Evolutionary conservation across 2,888 invertebrate genomes (phyloP).

Genomic region (Stenchaetothrips biformis): DNA sequence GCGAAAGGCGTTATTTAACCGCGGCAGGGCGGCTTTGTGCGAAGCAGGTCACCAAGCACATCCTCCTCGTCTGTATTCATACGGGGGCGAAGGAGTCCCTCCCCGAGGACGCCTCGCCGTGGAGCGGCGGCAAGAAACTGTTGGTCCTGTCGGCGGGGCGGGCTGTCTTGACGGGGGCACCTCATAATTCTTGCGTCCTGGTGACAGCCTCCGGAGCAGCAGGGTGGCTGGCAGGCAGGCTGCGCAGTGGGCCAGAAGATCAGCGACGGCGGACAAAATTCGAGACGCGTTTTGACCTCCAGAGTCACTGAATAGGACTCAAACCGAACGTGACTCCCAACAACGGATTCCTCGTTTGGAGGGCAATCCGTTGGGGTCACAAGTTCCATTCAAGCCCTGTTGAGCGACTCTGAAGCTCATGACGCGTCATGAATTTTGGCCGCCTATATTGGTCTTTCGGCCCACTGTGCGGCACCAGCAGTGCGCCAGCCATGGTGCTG

Average conservation of each 20-base stretch:
- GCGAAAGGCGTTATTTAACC: not conserved
- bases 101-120: not conserved
- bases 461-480: too few relatives aligned
- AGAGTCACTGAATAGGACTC: too few relatives aligned
- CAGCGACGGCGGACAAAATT: not conserved
- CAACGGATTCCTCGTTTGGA: too few relatives aligned
- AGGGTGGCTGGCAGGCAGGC: not conserved
- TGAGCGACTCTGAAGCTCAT: too few relatives aligned
- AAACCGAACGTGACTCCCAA: too few relatives aligned
- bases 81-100: not conserved
- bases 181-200: constrained; percentile 1
- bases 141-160: not conserved
- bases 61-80: not conserved
- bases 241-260: too few relatives aligned
- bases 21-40: not conserved
- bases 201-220: not conserved
- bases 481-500: too few relatives aligned
- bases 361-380: too few relatives aligned
- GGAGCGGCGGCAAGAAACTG: not conserved
- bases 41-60: not conserved
- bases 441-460: too few relatives aligned
- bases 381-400: too few relatives aligned
- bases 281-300: too few relatives aligned
- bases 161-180: not conserved
- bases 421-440: too few relatives aligned